These are phyloP conservation scores for Tetragnatha montana DNA, from an alignment of 2,888 invertebrate species.

Conservation along the genomic window DNA sequence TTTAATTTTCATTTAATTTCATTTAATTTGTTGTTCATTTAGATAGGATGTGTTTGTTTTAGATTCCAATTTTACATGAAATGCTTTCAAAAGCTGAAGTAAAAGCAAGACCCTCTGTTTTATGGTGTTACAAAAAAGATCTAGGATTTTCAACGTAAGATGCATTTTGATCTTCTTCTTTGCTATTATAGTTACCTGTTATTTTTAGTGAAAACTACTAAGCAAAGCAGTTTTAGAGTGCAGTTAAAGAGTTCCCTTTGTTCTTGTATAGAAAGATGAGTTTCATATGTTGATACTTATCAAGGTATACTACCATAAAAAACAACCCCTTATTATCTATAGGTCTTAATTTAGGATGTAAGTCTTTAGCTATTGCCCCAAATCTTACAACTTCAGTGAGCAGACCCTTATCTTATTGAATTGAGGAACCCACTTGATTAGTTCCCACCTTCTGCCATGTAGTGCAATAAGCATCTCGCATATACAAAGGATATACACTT, in stretches of 20 bases:
- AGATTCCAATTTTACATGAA: conserved; percentile 97
- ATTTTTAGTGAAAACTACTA: neutral
- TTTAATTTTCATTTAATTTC: neutral
- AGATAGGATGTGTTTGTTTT: conserved; percentile 28
- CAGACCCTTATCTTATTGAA: neutral
- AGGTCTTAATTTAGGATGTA: no score
- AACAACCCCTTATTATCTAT: no score
- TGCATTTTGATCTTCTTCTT: neutral
- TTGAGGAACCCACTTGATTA: no score
- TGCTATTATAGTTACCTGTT: neutral
- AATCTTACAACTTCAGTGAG: neutral
- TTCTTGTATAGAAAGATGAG: no score
- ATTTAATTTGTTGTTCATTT: neutral
- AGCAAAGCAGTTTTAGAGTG: no score
- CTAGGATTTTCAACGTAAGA: conserved; percentile 88
- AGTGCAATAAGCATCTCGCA: no score
- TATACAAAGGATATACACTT: no score
- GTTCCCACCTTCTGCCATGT: no score
- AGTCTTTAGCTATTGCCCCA: no score
- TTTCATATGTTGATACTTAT: no score
- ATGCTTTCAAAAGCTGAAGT: conserved; percentile 96
- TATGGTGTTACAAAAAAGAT: conserved; percentile 99
- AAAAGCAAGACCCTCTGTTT: conserved; percentile 92
- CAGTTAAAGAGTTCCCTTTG: no score
- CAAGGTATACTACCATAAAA: no score